These are phyloP conservation scores for Formica exsecta DNA, from an alignment of 1,140 invertebrate genomes.

Conservation along the genomic window DNA sequence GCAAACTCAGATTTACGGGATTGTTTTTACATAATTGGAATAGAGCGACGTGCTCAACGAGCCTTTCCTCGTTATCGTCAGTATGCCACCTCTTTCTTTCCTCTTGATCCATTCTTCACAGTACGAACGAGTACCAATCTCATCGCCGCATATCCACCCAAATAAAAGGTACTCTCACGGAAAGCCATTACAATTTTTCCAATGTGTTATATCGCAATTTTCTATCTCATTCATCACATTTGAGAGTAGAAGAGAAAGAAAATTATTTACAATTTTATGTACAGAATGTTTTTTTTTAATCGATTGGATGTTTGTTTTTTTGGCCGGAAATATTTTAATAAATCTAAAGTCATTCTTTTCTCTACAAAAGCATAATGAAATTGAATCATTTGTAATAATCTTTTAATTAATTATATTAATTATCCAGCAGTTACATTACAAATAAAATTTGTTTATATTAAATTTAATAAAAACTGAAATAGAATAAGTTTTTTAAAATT, in stretches of 20 bases:
- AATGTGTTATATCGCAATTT: conserved; percentile 27
- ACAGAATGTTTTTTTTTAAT: neutral
- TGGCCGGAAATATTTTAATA: neutral
- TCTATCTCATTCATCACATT: conserved; percentile 8
- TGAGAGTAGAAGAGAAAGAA: neutral
- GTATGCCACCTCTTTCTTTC: conserved; percentile 43
- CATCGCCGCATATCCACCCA: neutral
- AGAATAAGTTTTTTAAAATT: neutral
- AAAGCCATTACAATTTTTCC: conserved; percentile 33
- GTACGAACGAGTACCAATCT: conserved; percentile 46
- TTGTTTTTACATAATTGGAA: conserved; percentile 54
- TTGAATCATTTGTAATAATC: neutral
- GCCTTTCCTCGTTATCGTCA: conserved; percentile 45
- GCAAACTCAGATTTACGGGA: conserved; percentile 21
- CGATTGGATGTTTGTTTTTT: neutral
- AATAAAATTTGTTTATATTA: neutral
- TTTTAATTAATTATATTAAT: neutral
- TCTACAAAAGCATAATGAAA: neutral
- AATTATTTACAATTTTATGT: conserved; percentile 8
- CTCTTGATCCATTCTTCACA: conserved; percentile 21
- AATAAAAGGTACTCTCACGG: conserved; percentile 14
- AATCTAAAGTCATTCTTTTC: neutral
- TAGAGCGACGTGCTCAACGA: conserved; percentile 37
- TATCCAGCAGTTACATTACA: neutral
- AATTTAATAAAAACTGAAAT: neutral